phyloP scores from a whole-genome alignment of 2,888 invertebrate species.

The Drosophila buzzatii region DNA sequence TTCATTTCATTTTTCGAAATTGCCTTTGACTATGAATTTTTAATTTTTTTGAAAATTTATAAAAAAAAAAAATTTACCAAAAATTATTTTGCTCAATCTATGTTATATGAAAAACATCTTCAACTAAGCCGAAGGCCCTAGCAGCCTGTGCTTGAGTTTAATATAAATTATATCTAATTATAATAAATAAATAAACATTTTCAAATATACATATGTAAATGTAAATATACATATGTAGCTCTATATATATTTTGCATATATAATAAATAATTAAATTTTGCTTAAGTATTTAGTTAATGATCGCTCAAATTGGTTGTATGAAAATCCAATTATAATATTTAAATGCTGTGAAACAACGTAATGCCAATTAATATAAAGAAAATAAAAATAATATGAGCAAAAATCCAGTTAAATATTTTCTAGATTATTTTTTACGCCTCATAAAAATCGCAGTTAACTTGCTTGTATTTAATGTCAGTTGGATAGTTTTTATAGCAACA shows the following conservation, averaged over 20 bases:
- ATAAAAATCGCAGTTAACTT: background rate
- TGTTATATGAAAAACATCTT: background rate
- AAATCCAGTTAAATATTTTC: background rate
- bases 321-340: background rate
- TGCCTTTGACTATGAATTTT: too few species aligned
- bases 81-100: background rate
- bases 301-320: background rate
- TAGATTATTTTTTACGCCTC: background rate
- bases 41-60: too few species aligned
- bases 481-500: conserved; percentile 10
- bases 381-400: background rate
- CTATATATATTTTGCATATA: background rate
- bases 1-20: too few species aligned
- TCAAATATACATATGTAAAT: too few species aligned
- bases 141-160: too few species aligned
- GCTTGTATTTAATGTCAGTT: background rate
- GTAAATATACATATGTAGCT: background rate
- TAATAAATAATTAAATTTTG: background rate
- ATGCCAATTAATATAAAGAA: background rate
- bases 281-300: background rate
- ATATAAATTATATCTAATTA: too few species aligned
- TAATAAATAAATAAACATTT: too few species aligned
- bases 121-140: too few species aligned
- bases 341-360: background rate
- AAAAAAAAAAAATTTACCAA: too few species aligned